phyloP scores from a whole-genome alignment of 2,797 vertebrate genomes.

The Amblyopsis hoosieri region DNA sequence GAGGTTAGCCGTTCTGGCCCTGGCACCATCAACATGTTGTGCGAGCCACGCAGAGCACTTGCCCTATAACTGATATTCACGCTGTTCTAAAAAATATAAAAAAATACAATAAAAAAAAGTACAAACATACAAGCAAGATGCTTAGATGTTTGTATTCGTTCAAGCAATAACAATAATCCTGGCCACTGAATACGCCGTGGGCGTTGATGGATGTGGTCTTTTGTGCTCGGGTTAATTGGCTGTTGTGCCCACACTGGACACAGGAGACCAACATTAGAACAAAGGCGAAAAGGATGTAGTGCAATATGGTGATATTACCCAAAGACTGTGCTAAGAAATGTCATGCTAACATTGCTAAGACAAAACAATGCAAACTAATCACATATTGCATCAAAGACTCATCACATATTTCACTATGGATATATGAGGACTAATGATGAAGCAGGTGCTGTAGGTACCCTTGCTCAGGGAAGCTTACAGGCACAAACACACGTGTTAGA shows the following conservation, averaged over 20 bases:
- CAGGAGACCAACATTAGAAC: conserved; percentile 8
- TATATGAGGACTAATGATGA: too few species aligned
- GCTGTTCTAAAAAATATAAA: neutral
- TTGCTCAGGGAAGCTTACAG: too few species aligned
- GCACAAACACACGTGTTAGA: too few species aligned
- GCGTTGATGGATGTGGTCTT: conserved; percentile 38
- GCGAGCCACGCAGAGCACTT: conserved; percentile 29
- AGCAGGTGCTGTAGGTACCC: too few species aligned
- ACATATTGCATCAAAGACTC: too few species aligned
- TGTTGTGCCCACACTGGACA: conserved; percentile 24
- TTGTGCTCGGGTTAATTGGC: conserved; percentile 48
- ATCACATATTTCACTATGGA: too few species aligned
- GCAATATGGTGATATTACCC: too few species aligned
- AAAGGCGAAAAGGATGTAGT: too few species aligned
- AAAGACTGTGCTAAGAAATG: too few species aligned
- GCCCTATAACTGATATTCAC: conserved; percentile 13
- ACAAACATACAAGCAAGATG: conserved; percentile 19
- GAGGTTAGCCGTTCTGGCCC: conserved; percentile 7
- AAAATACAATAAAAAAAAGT: neutral
- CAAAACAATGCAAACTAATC: too few species aligned
- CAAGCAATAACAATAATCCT: conserved; percentile 11
- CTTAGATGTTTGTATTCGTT: conserved; percentile 31
- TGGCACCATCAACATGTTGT: conserved; percentile 30
- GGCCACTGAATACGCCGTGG: conserved; percentile 25
- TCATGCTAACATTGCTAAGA: too few species aligned